Base-by-base conservation (phyloP, 2,797 vertebrate genomes). In the Manis pentadactyla region DNA sequence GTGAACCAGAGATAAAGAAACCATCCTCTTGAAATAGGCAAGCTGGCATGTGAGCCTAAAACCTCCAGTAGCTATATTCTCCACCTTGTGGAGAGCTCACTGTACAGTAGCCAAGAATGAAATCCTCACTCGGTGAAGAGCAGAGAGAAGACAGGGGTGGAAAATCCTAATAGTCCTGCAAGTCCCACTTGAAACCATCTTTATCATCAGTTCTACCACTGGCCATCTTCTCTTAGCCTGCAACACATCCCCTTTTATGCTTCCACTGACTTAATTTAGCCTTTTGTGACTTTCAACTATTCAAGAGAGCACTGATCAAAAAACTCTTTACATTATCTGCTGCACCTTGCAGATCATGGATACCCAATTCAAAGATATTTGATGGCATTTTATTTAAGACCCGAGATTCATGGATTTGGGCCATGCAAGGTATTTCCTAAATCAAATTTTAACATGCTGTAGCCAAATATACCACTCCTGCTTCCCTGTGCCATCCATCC, bases 261-360 rank as follows among this genome's bases (percentile, higher is more conserved):
- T 64, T 49, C 51, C 73, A 10, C 18, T 93, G 42, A 37, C n/a
- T 91, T 90, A 87, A 68, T 92, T 94, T 69, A 87, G 23, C 19
- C 64, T 85, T 75, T 78, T 46, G 29, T 82, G 34, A 78, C 39
- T 71, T 81, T 3, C 1, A 66, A 29, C 8, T 12, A 73, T 21
- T 78, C 5, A 46, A 74, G 23, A 77, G 15, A 79, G 12, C 39
- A 23, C 77, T 94, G 42, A 39, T 10, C 42, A 71, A 79, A 57
- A 64, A 46, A 59, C 7, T 29, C n/a, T 84, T 5, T 78, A 63
- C 61, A 46, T 63, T 86, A 34, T 49, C 34, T 74, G 53, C 37
- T 53, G 15, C 74, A 87, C 14, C 17, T 79, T 57, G 0, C 10
- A 57, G n/a, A 68, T 37, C 11, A 27, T 46, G 27, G 29, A 0